These are phyloP conservation scores for Muricea muricata DNA, from an alignment of 92 coral and sea anemone species.

Conservation along the genomic window DNA sequence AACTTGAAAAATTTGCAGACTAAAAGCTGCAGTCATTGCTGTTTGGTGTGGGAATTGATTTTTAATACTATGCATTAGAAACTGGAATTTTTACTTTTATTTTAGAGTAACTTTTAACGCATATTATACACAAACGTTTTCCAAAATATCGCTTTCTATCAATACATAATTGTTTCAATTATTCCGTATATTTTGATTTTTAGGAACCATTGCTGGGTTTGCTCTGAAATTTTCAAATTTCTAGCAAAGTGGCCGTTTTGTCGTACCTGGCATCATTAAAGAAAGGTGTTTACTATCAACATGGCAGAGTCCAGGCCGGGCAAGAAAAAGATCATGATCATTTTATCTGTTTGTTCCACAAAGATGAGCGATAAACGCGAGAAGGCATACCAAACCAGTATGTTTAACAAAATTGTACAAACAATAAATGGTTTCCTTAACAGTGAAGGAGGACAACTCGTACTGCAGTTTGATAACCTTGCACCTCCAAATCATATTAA, in stretches of 20 bases:
- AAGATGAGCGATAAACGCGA: background rate
- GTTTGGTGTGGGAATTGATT: no score
- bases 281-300: background rate
- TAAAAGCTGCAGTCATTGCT: no score
- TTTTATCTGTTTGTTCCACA: background rate
- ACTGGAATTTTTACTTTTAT: no score
- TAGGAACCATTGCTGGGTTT: background rate
- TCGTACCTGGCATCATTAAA: background rate
- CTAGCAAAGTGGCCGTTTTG: background rate
- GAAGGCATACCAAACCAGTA: background rate
- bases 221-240: background rate
- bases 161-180: no score
- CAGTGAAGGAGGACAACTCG: background rate
- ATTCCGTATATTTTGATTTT: background rate
- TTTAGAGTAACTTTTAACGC: no score
- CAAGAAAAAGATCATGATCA: background rate
- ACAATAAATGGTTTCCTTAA: background rate
- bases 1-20: no score
- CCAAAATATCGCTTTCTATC: no score
- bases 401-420: background rate
- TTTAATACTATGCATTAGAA: no score
- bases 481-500: background rate
- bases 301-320: background rate
- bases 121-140: no score
- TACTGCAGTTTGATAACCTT: background rate